Evolutionary conservation across 2,888 invertebrate genomes (phyloP).

Genomic region (Slavum lentiscoides): DNA sequence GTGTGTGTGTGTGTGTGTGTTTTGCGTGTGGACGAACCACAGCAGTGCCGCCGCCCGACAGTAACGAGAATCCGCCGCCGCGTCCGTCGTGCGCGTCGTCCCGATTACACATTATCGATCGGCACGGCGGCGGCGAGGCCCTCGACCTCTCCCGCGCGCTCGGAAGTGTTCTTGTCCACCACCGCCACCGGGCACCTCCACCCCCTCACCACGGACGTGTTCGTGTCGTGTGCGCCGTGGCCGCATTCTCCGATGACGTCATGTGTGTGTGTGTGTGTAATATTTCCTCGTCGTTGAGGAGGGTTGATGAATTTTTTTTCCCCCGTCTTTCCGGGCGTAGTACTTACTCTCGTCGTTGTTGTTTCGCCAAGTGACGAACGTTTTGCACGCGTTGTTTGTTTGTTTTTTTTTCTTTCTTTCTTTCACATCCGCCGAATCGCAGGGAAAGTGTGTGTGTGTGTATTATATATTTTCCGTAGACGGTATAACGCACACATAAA

Average conservation of each 20-base stretch:
- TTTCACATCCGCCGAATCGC: too few relatives aligned
- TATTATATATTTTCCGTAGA: too few relatives aligned
- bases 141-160: conserved; percentile 19
- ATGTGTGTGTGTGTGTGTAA: neutral
- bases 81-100: neutral
- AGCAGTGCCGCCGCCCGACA: too few relatives aligned
- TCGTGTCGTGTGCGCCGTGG: neutral
- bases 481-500: too few relatives aligned
- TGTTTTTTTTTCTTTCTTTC: too few relatives aligned
- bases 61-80: neutral
- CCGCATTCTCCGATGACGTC: conserved; percentile 43
- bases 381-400: neutral
- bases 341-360: too few relatives aligned
- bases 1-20: too few relatives aligned
- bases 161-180: too few relatives aligned
- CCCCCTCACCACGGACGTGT: conserved; percentile 18
- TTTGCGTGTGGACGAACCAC: too few relatives aligned
- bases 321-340: neutral
- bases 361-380: neutral
- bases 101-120: conserved; percentile 48
- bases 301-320: conserved; percentile 10
- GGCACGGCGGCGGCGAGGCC: neutral
- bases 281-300: neutral
- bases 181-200: too few relatives aligned
- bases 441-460: too few relatives aligned